Base-by-base conservation (phyloP, 2,113 vertebrate genomes). In the Scophthalmus maximus region DNA sequence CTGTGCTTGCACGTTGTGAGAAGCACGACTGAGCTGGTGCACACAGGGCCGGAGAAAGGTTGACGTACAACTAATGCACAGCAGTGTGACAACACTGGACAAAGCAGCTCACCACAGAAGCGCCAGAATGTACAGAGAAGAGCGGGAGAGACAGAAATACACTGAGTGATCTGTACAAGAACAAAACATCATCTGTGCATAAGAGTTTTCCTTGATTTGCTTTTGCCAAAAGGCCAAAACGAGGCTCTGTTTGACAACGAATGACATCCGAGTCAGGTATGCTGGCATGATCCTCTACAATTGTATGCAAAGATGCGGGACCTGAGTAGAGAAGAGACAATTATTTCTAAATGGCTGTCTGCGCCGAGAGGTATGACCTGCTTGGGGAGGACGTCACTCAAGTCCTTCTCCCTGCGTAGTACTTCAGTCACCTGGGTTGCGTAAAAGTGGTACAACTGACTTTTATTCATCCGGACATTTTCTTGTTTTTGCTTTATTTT, bases 321-420 rank as follows among this genome's bases (percentile, higher is more conserved):
- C 90, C 92, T 89, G 88, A 92, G 88, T 77, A 82, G 80, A 87
- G 73, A 76, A 76, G 62, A 86, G 59, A 81, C 67, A 29, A 67
- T 55, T 79, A 53, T 61, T 79, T 83, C 8, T 51, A 64, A 61
- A 78, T 75, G 76, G 62, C 74, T 83, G 72, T 60, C 68, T 83
- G 78, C 72, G 81, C 59, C 51, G 65, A 76, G 84, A 85, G 78
- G 83, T 86, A 72, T 64, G 79, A 86, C 53, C 63, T 79, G 68
- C 40, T 60, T 46, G 64, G 64, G 71, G 63, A 78, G 52, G 58
- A 50, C 18, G 34, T 69, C 11, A 53, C 60, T 82, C 62, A 50
- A 72, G 46, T 57, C 76, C 81, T 66, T 66, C 75, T 72, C 40
- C 78, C 52, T 79, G 68, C 66, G 50, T 65, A 15, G 29, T 27